Evolutionary conservation across 2,113 vertebrate species (phyloP).

Genomic region (Fukomys damarensis): DNA sequence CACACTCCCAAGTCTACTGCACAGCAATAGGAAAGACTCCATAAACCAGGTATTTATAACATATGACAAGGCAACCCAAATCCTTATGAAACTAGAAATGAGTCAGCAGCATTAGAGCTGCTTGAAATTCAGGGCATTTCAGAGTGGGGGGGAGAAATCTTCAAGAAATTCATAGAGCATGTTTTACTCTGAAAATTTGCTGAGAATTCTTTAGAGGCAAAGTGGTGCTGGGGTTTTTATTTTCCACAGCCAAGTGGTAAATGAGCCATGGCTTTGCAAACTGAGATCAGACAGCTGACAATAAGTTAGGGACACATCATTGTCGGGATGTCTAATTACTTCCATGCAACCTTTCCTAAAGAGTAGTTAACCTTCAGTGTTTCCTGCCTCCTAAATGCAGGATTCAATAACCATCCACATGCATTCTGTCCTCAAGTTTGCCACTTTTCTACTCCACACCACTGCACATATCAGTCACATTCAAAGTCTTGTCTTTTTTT

Average conservation of each 20-base stretch:
- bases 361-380: background rate
- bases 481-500: background rate
- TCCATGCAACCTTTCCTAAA: background rate
- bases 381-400: background rate
- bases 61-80: constrained; percentile 78
- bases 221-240: constrained; percentile 33
- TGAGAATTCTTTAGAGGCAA: constrained; percentile 69
- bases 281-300: background rate
- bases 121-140: constrained; percentile 80
- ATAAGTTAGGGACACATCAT: background rate
- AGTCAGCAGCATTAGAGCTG: constrained; percentile 80
- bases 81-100: constrained; percentile 78
- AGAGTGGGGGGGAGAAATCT: constrained; percentile 67
- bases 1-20: constrained; percentile 48
- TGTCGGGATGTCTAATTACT: background rate
- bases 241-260: constrained; percentile 50
- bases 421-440: background rate
- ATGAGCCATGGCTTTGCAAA: background rate
- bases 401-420: too few species aligned
- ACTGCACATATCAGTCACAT: background rate
- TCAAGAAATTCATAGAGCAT: constrained; percentile 76
- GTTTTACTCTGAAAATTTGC: constrained; percentile 73
- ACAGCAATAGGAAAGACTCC: constrained; percentile 43
- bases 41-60: constrained; percentile 73
- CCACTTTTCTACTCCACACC: background rate